These are phyloP conservation scores for Parapristionchus giblindavisi DNA, from an alignment of 2,888 invertebrate species.

Conservation along the genomic window DNA sequence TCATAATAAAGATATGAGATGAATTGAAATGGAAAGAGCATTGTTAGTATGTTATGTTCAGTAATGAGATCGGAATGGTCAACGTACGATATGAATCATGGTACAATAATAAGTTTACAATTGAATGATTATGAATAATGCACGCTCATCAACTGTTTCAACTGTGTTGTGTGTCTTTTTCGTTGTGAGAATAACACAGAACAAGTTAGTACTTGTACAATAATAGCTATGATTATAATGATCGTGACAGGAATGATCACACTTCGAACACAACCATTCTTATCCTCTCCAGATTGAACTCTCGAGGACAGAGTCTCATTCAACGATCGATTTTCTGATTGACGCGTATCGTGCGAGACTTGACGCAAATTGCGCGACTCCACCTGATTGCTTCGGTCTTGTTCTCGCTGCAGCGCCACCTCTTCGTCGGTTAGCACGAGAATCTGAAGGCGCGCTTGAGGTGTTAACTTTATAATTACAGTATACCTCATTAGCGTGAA, in stretches of 20 bases:
- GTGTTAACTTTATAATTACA: no score
- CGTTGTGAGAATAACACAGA: slow-evolving; percentile 20
- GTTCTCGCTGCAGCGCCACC: slow-evolving; percentile 10
- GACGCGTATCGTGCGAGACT: slow-evolving; percentile 12
- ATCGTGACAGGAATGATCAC: not conserved
- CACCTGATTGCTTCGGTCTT: not conserved
- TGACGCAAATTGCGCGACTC: slow-evolving; percentile 33
- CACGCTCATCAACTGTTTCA: slow-evolving; percentile 28
- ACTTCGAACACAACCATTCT: not conserved
- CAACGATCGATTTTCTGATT: not conserved
- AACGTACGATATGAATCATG: not conserved
- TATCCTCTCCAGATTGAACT: not conserved
- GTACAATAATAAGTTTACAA: not conserved
- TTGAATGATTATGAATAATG: slow-evolving; percentile 16
- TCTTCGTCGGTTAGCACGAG: slow-evolving; percentile 24
- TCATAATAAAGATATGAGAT: no score
- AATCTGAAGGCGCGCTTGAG: not conserved
- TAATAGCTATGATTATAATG: not conserved
- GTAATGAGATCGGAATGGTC: no score
- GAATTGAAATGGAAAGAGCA: no score
- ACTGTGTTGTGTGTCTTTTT: slow-evolving; percentile 13
- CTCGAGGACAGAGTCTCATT: slow-evolving; percentile 5
- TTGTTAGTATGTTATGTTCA: no score
- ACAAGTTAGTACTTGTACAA: slow-evolving; percentile 23
- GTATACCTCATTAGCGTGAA: slow-evolving; percentile 19